Evolutionary conservation across 2,113 vertebrate species (phyloP).

Genomic region (Morone saxatilis): DNA sequence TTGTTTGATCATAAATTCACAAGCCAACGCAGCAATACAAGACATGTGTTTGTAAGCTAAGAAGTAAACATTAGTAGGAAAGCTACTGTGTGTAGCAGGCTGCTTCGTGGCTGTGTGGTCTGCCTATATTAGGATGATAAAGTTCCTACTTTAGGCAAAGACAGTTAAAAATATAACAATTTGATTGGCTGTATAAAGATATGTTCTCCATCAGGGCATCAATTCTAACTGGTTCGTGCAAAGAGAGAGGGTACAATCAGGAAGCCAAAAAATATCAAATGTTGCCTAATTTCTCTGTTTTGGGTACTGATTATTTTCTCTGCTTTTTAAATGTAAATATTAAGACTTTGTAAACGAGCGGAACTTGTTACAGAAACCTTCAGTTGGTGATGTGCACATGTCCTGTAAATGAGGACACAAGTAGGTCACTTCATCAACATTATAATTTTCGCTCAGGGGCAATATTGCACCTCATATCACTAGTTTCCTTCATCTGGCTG

Average conservation of each 20-base stretch:
- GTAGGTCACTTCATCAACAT: conserved; percentile 53
- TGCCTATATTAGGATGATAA: neutral
- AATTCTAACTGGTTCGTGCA: neutral
- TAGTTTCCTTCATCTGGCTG: conserved; percentile 57
- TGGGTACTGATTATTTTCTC: neutral
- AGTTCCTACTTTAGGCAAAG: neutral
- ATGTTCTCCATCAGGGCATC: neutral
- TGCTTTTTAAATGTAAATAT: neutral
- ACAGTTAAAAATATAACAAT: neutral
- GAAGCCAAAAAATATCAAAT: neutral
- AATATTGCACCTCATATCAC: conserved; percentile 52
- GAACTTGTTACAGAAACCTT: conserved; percentile 12
- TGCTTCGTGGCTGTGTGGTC: neutral
- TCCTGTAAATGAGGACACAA: conserved; percentile 55
- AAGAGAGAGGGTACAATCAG: neutral
- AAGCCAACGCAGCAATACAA: neutral
- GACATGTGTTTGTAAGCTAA: neutral
- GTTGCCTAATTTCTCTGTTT: neutral
- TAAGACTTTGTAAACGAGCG: conserved; percentile 1
- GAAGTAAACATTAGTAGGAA: neutral
- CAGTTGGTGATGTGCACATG: conserved; percentile 24
- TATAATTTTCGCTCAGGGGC: conserved; percentile 46
- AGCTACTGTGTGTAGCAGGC: neutral
- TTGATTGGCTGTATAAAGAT: neutral
- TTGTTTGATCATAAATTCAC: neutral